Conservation (phyloP, 2,113 vertebrate genomes). For the Falco punctatus region DNA sequence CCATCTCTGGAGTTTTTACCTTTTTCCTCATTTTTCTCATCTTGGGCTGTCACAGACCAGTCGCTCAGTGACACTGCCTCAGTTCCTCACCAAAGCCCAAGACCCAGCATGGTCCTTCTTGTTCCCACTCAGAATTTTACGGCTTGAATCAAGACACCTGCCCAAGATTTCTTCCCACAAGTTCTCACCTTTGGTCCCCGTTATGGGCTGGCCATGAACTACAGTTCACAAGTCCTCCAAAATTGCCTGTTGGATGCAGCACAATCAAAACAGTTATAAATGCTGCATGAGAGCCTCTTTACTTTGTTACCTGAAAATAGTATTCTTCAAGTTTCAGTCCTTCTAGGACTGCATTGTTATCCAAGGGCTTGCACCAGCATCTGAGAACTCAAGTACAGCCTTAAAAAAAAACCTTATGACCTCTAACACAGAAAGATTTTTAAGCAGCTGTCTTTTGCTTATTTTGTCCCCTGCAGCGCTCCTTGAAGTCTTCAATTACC, state of each 20-base stretch:
- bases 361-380: neutral
- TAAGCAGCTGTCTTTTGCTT: neutral
- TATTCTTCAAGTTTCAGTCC: neutral
- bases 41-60: accelerated
- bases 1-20: neutral
- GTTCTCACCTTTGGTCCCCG: neutral
- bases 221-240: neutral
- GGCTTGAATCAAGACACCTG: neutral
- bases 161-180: neutral
- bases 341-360: neutral
- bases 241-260: neutral
- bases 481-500: neutral
- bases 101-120: neutral
- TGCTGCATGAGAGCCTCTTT: neutral
- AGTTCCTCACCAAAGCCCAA: neutral
- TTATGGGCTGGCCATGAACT: neutral
- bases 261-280: neutral
- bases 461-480: neutral
- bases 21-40: neutral
- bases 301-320: neutral
- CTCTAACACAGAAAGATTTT: no score
- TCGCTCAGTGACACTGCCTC: neutral
- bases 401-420: no score
- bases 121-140: neutral
- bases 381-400: neutral